Evolutionary conservation across 2,888 invertebrate species (phyloP).

Genomic region (Ctena decussata): DNA sequence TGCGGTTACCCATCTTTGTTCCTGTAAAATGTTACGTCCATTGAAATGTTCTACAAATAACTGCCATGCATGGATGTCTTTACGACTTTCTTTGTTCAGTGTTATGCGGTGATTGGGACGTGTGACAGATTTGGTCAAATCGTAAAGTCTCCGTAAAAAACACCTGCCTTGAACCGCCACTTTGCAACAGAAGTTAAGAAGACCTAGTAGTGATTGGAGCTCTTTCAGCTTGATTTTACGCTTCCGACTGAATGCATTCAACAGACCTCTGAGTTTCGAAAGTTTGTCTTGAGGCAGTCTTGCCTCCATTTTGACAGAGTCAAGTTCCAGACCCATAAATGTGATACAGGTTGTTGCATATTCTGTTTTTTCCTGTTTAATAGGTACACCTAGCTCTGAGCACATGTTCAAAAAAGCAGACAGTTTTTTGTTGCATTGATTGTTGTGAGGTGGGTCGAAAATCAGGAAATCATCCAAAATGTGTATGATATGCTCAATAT

Average conservation of each 20-base stretch:
- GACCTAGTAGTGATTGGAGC: slow-evolving; percentile 19
- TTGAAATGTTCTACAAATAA: slow-evolving; percentile 39
- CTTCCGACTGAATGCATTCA: background rate
- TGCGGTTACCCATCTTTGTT: slow-evolving; percentile 7
- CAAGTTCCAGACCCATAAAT: slow-evolving; percentile 51
- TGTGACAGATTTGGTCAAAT: slow-evolving; percentile 14
- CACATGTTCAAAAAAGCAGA: background rate
- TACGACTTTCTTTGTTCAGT: slow-evolving; percentile 9
- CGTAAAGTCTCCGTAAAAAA: slow-evolving; percentile 24
- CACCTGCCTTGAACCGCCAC: slow-evolving; percentile 30
- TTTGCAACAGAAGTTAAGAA: slow-evolving; percentile 43
- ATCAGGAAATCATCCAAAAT: background rate
- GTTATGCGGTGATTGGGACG: slow-evolving; percentile 35
- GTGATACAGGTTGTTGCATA: slow-evolving; percentile 12
- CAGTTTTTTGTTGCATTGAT: background rate
- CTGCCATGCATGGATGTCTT: slow-evolving; percentile 28
- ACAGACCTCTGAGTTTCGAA: background rate
- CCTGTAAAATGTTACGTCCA: slow-evolving; percentile 8
- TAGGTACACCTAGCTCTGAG: slow-evolving; percentile 16
- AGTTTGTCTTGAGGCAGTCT: slow-evolving; percentile 39
- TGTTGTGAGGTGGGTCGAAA: background rate
- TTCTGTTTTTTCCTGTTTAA: slow-evolving; percentile 37
- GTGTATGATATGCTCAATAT: background rate
- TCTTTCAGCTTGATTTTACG: slow-evolving; percentile 20
- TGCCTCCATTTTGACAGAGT: slow-evolving; percentile 38